Conservation (phyloP, 2,113 vertebrate species). For the Gadus chalcogrammus region DNA sequence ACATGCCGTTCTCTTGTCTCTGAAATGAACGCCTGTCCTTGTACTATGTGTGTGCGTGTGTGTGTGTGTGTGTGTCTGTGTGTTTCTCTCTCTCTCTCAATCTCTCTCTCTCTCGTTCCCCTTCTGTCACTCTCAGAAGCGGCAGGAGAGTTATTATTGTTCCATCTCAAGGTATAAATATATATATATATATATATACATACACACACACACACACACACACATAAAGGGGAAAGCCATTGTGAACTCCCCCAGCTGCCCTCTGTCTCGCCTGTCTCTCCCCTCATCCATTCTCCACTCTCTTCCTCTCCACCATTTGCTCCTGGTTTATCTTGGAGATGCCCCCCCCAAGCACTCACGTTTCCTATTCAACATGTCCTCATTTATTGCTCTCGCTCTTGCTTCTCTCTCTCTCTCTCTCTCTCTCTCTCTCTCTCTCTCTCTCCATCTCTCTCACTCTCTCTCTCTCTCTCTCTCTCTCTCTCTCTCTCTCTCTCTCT, state of each 20-base stretch:
- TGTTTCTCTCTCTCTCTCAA: neutral
- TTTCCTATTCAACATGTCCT: no score
- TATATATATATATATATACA: constrained; percentile 4
- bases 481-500: constrained; percentile 20
- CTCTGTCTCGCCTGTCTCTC: neutral
- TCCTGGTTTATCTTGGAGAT: constrained; percentile 3
- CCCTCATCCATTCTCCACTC: constrained; percentile 31
- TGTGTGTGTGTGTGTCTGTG: no score
- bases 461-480: constrained; percentile 10
- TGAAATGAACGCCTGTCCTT: neutral
- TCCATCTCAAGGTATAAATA: constrained; percentile 44
- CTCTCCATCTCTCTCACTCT: neutral
- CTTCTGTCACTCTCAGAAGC: constrained; percentile 12
- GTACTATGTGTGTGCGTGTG: no score
- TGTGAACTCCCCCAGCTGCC: constrained; percentile 17
- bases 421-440: neutral
- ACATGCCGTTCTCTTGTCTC: neutral
- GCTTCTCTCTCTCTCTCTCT: constrained; percentile 20
- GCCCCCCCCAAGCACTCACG: neutral
- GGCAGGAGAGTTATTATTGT: constrained; percentile 56
- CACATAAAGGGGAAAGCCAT: constrained; percentile 3
- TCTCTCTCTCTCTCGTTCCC: neutral
- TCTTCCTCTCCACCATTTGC: constrained; percentile 19
- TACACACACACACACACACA: constrained; percentile 2
- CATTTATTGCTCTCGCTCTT: constrained; percentile 4